phyloP scores from a whole-genome alignment of 2,113 vertebrate species.

The Catagonus wagneri region DNA sequence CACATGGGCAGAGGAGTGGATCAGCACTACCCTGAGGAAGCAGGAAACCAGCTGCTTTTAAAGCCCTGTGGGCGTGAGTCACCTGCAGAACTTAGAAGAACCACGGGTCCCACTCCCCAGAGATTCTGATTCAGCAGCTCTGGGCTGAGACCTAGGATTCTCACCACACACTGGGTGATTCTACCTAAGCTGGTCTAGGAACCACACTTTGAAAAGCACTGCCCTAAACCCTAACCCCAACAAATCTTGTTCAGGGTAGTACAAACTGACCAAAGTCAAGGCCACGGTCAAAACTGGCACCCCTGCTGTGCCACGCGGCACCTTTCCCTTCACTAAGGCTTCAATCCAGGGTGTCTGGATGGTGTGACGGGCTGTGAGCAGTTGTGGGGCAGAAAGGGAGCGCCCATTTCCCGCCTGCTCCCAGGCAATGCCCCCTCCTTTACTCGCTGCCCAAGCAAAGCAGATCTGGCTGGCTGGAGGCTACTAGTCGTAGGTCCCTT shows the following conservation, averaged over 20 bases:
- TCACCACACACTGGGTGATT: not conserved
- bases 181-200: not conserved
- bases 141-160: not conserved
- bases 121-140: not conserved
- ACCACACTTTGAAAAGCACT: not conserved
- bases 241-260: not conserved
- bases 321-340: not conserved
- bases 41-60: not conserved
- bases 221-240: not conserved
- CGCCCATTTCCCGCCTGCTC: not conserved
- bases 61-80: not conserved
- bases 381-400: not conserved
- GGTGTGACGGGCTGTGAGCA: not conserved
- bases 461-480: not conserved
- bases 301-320: accelerated
- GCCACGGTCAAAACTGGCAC: not conserved
- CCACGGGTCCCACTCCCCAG: not conserved
- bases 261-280: not conserved
- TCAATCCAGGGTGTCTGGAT: not conserved
- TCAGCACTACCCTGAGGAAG: too few relatives aligned
- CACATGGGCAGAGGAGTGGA: not conserved
- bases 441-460: accelerated
- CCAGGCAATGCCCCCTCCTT: not conserved
- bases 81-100: not conserved
- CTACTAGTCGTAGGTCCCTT: not conserved